A percentile compares a stretch with the other conserved stretches of the same genome.
Evolutionary conservation across 2,888 invertebrate genomes (phyloP).

Genomic region (Mythimna ferrago): DNA sequence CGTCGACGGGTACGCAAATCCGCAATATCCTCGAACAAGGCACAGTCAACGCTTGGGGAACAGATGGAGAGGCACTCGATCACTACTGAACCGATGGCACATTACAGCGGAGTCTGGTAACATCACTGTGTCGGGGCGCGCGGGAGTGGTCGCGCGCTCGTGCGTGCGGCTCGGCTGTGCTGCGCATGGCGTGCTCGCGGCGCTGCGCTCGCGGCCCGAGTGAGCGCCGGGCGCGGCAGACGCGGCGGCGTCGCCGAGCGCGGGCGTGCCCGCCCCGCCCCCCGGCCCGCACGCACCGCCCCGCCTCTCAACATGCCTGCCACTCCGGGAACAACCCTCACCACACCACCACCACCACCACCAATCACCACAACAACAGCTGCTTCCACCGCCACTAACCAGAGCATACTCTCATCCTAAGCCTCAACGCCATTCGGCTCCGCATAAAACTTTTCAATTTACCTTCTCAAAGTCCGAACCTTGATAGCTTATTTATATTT

Average conservation of each 20-base stretch:
- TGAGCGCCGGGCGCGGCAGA: slow-evolving; percentile 78
- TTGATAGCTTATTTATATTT: not conserved
- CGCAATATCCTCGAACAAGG: slow-evolving; percentile 77
- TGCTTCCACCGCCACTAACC: not conserved
- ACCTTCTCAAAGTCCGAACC: not conserved
- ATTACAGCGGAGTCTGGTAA: slow-evolving; percentile 85
- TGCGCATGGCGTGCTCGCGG: slow-evolving; percentile 81
- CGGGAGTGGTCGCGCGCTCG: slow-evolving; percentile 79
- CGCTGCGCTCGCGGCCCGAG: slow-evolving; percentile 80
- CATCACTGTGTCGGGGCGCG: slow-evolving; percentile 84
- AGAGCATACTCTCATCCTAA: not conserved
- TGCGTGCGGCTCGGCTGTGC: slow-evolving; percentile 66
- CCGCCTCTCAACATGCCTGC: slow-evolving; percentile 62
- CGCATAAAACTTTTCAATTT: not conserved
- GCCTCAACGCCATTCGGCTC: not conserved
- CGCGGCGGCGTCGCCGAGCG: slow-evolving; percentile 77
- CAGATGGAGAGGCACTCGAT: slow-evolving; percentile 84
- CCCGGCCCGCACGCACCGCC: slow-evolving; percentile 63
- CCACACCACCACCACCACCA: slow-evolving; percentile 35
- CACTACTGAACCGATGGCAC: slow-evolving; percentile 84
- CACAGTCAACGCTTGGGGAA: slow-evolving; percentile 86
- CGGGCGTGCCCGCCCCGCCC: slow-evolving; percentile 67
- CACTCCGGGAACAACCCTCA: slow-evolving; percentile 61
- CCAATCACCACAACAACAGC: slow-evolving; percentile 15
- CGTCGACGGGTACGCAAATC: slow-evolving; percentile 85